Base-by-base conservation (phyloP, 2,113 vertebrate species). In the Rousettus leschenaultii region DNA sequence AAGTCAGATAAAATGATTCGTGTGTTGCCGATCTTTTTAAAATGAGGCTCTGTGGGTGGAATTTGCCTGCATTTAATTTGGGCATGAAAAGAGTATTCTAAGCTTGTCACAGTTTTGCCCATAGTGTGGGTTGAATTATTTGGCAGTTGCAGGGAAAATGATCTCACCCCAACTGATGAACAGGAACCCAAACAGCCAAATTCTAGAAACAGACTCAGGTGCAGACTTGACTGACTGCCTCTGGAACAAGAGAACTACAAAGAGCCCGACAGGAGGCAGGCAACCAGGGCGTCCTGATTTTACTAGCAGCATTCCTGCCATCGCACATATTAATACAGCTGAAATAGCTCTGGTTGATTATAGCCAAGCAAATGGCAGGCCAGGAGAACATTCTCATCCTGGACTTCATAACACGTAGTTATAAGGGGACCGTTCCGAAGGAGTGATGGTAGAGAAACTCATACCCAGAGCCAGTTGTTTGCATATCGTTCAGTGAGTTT, bases 11-110 rank as follows among this genome's bases (percentile, higher is more conserved):
- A 77, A 77, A 66, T 5, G 15, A 75, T 65, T 4, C 24, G 57
- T 43, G 80, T 55, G 74, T 96, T 82, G 65, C 18, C 73, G 33
- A 75, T 95, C 24, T 95, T 89, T 95, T 73, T 83, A 66, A 92
- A 35, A 38, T 84, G 26, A 61, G 89, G 40, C 28, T 61, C 6
- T 19, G 45, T 85, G 93, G 59, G 95, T 95, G 57, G 90, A 45
- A 79, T 77, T 71, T 95, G 24, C 95, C 88, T 93, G 94, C 94
- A 55, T 97, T 84, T 95, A 40, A 84, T 93, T 98, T 78, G 90
- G 89, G 22, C 75, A 53, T 97, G 82, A 75, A 96, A 94, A 84
- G 63, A 8, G 38, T 82, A 45, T 85, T 96, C 85, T 63, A 48
- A 55, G 75, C 85, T 95, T 97, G 86, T 68, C 93, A 79, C 33